These are phyloP conservation scores for Butorides virescens DNA, from an alignment of 2,113 vertebrate species.

Conservation along the genomic window DNA sequence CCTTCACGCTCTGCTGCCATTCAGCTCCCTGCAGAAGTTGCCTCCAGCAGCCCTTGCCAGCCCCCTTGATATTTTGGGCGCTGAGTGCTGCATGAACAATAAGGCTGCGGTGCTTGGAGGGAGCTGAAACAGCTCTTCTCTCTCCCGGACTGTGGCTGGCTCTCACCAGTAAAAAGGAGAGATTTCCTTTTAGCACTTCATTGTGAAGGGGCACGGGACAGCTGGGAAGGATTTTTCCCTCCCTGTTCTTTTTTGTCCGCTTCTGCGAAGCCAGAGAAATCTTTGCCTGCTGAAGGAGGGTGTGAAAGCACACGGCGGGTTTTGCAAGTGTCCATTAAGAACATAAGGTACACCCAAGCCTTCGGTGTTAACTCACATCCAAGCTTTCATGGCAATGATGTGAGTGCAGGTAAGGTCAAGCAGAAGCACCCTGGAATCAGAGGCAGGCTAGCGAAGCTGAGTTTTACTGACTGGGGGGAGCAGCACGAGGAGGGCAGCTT, in stretches of 20 bases:
- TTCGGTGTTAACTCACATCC: not conserved
- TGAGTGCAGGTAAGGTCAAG: not conserved
- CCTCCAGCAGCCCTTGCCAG: constrained; percentile 23
- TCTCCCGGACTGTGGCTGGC: accelerated
- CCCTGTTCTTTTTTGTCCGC: not conserved
- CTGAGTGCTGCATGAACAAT: not conserved
- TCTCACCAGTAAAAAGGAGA: not conserved
- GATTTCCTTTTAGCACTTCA: not conserved
- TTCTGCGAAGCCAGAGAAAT: not conserved
- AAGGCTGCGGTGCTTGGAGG: accelerated
- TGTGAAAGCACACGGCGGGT: not conserved
- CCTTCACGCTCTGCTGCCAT: not conserved
- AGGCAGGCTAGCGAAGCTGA: not conserved
- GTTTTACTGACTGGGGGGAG: not conserved
- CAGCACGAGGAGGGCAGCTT: not conserved
- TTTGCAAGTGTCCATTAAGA: not conserved
- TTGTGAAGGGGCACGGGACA: not conserved
- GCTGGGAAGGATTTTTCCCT: not conserved
- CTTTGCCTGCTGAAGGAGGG: not conserved
- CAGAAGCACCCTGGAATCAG: not conserved
- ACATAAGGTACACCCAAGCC: not conserved
- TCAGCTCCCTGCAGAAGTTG: not conserved
- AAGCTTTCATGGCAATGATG: not conserved
- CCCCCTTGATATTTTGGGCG: not conserved
- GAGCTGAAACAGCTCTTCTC: not conserved